Percentiles rank a stretch among this genome's conserved stretches.
Conservation (phyloP, 92 coral and sea anemone genomes). For the Plumapathes pennacea region DNA sequence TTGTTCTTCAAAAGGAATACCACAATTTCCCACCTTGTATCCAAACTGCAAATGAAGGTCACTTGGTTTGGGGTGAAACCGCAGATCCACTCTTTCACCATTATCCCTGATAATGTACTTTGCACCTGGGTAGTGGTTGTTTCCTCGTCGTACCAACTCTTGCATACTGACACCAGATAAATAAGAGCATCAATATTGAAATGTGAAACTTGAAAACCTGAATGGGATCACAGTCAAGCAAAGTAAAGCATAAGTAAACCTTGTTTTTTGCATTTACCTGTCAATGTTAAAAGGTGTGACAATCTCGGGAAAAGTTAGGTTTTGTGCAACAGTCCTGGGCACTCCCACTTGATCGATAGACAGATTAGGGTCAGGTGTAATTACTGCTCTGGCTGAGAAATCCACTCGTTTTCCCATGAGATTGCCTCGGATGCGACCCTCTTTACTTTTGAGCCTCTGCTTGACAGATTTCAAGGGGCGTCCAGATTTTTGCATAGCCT, state of each 20-base stretch:
- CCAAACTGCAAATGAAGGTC: constrained; percentile 99
- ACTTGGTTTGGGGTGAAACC: constrained; percentile 99
- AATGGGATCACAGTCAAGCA: not conserved
- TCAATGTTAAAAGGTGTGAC: constrained; percentile 98
- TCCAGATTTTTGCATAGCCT: constrained; percentile 99
- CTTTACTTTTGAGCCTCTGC: constrained; percentile 97
- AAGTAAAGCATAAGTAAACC: not conserved
- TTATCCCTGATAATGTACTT: constrained; percentile 97
- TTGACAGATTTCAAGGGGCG: constrained; percentile 96
- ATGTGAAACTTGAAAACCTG: not conserved
- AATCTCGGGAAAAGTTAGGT: constrained; percentile 95
- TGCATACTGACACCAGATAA: constrained; percentile 73
- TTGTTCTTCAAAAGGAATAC: not conserved
- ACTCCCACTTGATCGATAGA: constrained; percentile 98
- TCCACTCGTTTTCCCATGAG: constrained; percentile 99
- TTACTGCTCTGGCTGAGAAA: constrained; percentile 99
- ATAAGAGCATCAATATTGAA: not conserved
- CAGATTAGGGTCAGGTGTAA: constrained; percentile 95
- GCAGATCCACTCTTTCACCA: constrained; percentile 94
- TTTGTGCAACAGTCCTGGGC: constrained; percentile 97
- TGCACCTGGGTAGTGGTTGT: constrained; percentile 97
- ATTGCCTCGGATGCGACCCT: constrained; percentile 98
- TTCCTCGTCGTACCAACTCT: constrained; percentile 88
- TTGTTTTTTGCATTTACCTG: constrained; percentile 51
- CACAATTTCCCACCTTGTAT: constrained; percentile 62